These are phyloP conservation scores for Myotis findleyi DNA, from an alignment of 2,797 vertebrate species.

Conservation along the genomic window DNA sequence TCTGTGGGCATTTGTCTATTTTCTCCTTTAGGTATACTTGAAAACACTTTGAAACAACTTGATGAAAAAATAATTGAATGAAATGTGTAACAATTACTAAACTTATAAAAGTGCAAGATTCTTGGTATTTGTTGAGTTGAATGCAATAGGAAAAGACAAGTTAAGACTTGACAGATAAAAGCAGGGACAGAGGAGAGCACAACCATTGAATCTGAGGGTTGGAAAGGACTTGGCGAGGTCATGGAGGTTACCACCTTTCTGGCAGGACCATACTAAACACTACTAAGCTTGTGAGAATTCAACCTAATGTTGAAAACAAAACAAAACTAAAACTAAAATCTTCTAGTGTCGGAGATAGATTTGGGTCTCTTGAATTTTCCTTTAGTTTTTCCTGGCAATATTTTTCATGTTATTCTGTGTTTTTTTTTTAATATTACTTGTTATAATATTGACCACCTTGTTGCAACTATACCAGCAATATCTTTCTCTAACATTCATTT, in stretches of 20 bases:
- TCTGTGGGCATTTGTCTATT: neutral
- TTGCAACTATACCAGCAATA: neutral
- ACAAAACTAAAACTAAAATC: constrained; percentile 36
- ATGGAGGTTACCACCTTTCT: constrained; percentile 30
- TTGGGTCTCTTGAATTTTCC: neutral
- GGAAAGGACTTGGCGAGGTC: constrained; percentile 17
- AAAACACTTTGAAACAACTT: constrained; percentile 49
- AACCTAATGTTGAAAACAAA: constrained; percentile 40
- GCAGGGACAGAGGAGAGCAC: neutral
- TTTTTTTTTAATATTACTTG: neutral
- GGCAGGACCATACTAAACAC: constrained; percentile 35
- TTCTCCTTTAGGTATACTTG: neutral
- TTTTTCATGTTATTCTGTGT: neutral
- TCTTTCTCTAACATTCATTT: neutral
- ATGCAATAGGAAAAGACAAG: constrained; percentile 55
- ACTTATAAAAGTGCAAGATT: neutral
- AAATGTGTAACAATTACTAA: constrained; percentile 49
- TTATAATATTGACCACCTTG: neutral
- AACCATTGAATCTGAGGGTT: neutral
- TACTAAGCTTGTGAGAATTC: constrained; percentile 19
- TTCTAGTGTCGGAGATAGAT: neutral
- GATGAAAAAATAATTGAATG: constrained; percentile 49
- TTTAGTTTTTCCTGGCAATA: neutral
- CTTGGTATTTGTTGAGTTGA: constrained; percentile 40
- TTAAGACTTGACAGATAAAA: constrained; percentile 53